phyloP scores from a whole-genome alignment of 2,797 vertebrate species.

The Hafferia zeledoni region DNA sequence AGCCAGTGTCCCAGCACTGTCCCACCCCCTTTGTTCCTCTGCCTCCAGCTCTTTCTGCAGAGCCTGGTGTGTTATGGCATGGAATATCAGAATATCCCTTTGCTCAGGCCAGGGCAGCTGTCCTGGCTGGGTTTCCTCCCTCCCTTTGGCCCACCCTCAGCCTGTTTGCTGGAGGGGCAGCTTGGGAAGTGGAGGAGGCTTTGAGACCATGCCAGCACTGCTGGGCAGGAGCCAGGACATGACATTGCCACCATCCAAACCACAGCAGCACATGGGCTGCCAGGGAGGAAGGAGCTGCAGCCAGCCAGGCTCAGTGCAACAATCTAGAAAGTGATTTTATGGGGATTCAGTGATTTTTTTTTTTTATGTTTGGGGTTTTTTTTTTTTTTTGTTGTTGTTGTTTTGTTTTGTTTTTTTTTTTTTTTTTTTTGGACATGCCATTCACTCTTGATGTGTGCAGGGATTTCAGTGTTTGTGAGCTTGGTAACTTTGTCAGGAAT shows the following conservation, averaged over 20 bases:
- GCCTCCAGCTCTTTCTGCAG: not conserved
- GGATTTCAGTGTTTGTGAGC: not conserved
- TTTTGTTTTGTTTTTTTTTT: not conserved
- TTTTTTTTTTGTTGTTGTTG: too few relatives aligned
- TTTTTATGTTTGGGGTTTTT: not conserved
- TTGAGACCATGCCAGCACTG: too few relatives aligned
- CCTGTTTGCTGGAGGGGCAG: not conserved
- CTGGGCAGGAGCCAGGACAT: fast-evolving
- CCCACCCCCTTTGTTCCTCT: not conserved
- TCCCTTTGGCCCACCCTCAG: too few relatives aligned
- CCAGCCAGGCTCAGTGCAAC: not conserved
- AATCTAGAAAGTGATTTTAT: not conserved
- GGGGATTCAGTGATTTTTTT: not conserved
- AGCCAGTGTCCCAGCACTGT: not conserved
- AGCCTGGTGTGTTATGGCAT: not conserved
- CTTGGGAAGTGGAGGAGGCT: fast-evolving
- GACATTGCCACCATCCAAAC: too few relatives aligned
- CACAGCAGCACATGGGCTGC: not conserved
- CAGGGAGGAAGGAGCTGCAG: not conserved
- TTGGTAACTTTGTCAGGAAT: not conserved
- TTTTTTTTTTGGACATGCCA: too few relatives aligned
- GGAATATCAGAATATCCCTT: not conserved
- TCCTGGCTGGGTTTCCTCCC: not conserved
- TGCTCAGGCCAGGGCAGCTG: not conserved
- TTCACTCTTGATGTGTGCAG: not conserved